Evolutionary conservation across 1,140 invertebrate species (phyloP), one percentile per base, ranked within the genome.

Genomic region (Antheraea pernyi): DNA sequence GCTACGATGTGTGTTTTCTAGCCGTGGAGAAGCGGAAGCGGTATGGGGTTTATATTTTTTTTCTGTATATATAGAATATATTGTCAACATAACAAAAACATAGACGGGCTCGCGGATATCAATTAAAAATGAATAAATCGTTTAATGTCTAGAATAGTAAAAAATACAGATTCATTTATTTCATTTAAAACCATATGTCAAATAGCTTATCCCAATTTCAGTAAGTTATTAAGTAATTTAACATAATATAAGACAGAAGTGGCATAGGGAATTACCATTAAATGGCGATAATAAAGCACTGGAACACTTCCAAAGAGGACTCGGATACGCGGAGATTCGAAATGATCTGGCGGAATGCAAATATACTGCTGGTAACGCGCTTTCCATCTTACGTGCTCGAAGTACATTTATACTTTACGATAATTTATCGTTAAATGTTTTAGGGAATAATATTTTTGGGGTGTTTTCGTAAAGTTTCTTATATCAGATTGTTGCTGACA

Each of bases 301-400:
- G 64, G 64, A 65, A 65, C 64, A 65, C 18, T 39, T 65, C 64
- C 64, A 65, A 65, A 46, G 46, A 53, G 11, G 64, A 39, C 37
- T 9, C 37, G n/a, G 62, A 53, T 46, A 39, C 37, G 46, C n/a
- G 64, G 18, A 53, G 64, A 65, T 65, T 65, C 18, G 46, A 53
- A 65, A 65, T 53, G 64, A 65, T 65, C 64, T 65, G 39, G 64
- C 37, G 64, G n/a, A 48, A 65, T 65, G 64, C 64, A 65, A 65
- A 65, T 65, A 22, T 36, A 36, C 19, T 48, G 64, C n/a, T 48
- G 64, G 39, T 16, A 48, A 65, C 64, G 37, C 48, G 37, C 61
- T 63, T 63, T 37, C 30, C 22, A 37, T 63, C 7, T 37, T 63
- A 65, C 64, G 53, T 53, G 39, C 37, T 53, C 48, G n/a, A 19